These are phyloP conservation scores for Orthonevra nobilis DNA, from an alignment of 2,888 invertebrate genomes.

Conservation along the genomic window DNA sequence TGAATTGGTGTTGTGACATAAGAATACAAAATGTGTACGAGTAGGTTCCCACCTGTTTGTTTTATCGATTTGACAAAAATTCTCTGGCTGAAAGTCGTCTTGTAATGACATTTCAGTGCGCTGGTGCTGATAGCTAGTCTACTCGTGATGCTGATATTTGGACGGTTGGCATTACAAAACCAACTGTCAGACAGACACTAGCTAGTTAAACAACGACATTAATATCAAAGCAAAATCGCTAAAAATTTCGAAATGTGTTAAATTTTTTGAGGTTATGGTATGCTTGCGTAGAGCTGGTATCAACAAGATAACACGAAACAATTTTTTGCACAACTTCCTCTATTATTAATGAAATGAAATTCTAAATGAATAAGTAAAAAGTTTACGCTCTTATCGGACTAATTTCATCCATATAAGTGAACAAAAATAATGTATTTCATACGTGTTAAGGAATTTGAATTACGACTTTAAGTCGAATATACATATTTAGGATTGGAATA, in stretches of 20 bases:
- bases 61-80: slow-evolving; percentile 4
- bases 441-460: slow-evolving; percentile 53
- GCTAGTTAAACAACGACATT: slow-evolving; percentile 4
- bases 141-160: too few relatives aligned
- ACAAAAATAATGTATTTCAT: slow-evolving; percentile 59
- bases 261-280: slow-evolving; percentile 21
- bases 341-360: slow-evolving; percentile 16
- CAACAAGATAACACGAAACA: slow-evolving; percentile 39
- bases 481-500: slow-evolving; percentile 26
- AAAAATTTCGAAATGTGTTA: slow-evolving; percentile 16
- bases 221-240: not conserved
- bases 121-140: too few relatives aligned
- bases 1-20: not conserved
- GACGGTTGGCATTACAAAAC: too few relatives aligned
- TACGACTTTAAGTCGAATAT: slow-evolving; percentile 38
- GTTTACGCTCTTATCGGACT: slow-evolving; percentile 45
- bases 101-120: slow-evolving; percentile 9
- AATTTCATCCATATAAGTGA: slow-evolving; percentile 52
- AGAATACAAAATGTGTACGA: too few relatives aligned
- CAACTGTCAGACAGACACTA: too few relatives aligned
- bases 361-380: slow-evolving; percentile 8
- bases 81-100: not conserved
- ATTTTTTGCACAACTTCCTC: slow-evolving; percentile 51
- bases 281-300: slow-evolving; percentile 33
- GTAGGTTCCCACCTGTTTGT: not conserved